A percentile compares a stretch with the other conserved stretches of the same genome.
Evolutionary conservation across 1,140 invertebrate genomes (phyloP).

Genomic region (Parasteatoda tepidariorum): DNA sequence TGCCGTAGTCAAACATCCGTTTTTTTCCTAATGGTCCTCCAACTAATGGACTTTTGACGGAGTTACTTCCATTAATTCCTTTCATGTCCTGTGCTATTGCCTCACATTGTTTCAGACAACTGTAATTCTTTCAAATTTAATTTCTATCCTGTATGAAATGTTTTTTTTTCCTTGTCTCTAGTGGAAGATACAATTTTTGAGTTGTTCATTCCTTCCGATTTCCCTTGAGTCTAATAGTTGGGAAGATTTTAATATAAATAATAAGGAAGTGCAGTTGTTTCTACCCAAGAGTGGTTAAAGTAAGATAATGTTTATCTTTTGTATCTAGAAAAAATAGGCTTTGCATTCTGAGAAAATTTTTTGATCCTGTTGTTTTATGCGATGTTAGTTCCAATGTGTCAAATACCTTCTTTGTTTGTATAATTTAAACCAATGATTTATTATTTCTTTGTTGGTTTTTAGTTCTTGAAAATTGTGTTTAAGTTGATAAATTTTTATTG

Average conservation of each 20-base stretch:
- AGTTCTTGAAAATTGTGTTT: too few species aligned
- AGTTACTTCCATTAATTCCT: conserved; percentile 50
- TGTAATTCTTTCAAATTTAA: conserved; percentile 51
- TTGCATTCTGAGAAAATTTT: too few species aligned
- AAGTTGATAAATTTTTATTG: too few species aligned
- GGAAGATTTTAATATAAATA: conserved; percentile 47
- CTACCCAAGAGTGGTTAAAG: too few species aligned
- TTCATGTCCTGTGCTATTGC: neutral
- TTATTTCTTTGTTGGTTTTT: too few species aligned
- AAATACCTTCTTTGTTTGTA: too few species aligned
- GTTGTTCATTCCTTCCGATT: neutral
- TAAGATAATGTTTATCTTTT: too few species aligned
- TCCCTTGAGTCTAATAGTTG: conserved; percentile 16
- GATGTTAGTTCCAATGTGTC: too few species aligned
- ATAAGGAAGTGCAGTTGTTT: too few species aligned
- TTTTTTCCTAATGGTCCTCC: conserved; percentile 36
- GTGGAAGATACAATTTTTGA: neutral
- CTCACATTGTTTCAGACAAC: conserved; percentile 51
- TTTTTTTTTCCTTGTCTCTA: conserved; percentile 24
- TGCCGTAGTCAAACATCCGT: conserved; percentile 23
- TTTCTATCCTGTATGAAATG: conserved; percentile 15
- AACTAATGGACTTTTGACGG: conserved; percentile 55
- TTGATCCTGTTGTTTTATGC: too few species aligned
- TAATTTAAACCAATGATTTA: too few species aligned
- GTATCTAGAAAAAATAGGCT: too few species aligned